Conservation (phyloP, 1,140 invertebrate species). For the Gryon sp. region DNA sequence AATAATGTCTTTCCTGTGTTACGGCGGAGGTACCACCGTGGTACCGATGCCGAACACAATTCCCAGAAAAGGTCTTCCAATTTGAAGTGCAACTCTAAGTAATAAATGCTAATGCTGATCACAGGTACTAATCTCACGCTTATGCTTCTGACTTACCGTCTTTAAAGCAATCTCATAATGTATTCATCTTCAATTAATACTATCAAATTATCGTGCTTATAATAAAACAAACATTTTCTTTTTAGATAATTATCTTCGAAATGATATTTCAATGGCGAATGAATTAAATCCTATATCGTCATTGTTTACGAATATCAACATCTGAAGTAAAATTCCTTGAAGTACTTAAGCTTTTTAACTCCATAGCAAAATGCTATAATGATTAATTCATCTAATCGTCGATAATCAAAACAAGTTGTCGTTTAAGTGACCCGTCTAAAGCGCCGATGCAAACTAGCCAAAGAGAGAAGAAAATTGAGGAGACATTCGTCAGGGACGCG, state of each 20-base stretch:
- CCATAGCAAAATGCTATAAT: not conserved
- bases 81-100: constrained; percentile 47
- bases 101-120: constrained; percentile 55
- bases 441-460: constrained; percentile 14
- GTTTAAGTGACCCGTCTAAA: constrained; percentile 40
- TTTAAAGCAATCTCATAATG: too few species aligned
- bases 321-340: too few species aligned
- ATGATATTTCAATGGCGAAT: too few species aligned
- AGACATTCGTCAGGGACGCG: constrained; percentile 23
- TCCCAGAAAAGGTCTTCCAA: constrained; percentile 62
- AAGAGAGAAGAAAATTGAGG: constrained; percentile 42
- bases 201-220: too few species aligned
- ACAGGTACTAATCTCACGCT: constrained; percentile 47
- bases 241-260: too few species aligned
- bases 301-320: too few species aligned
- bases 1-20: constrained; percentile 72
- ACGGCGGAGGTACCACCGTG: constrained; percentile 61
- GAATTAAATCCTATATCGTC: too few species aligned
- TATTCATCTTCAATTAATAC: too few species aligned
- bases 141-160: constrained; percentile 10
- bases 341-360: not conserved
- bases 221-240: too few species aligned
- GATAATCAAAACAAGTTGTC: constrained; percentile 36
- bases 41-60: constrained; percentile 58
- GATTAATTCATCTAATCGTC: constrained; percentile 33